Evolutionary conservation across 2,888 invertebrate species (phyloP).

Genomic region (Tetranychus truncatus): DNA sequence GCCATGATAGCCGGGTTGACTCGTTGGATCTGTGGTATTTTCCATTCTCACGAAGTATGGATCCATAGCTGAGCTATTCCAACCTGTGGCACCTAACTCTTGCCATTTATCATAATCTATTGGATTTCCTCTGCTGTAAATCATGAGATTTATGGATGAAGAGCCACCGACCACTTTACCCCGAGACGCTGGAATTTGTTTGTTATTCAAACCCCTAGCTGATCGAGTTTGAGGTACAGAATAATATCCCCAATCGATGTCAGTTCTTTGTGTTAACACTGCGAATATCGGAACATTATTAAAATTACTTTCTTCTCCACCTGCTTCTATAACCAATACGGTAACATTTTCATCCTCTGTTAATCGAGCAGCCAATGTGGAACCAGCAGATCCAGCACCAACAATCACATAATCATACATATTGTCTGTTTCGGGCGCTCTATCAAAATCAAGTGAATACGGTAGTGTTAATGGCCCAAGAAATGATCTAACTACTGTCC

Average conservation of each 20-base stretch:
- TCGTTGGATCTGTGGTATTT: conserved; percentile 8
- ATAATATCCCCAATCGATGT: conserved; percentile 72
- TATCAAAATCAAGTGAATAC: too few species aligned
- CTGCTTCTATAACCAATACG: conserved; percentile 28
- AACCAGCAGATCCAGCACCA: conserved; percentile 67
- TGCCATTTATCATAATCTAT: conserved; percentile 74
- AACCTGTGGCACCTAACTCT: conserved; percentile 60
- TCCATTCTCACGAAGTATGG: conserved; percentile 26
- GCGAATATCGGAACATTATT: conserved; percentile 28
- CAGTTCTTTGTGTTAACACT: conserved; percentile 25
- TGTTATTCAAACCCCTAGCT: conserved; percentile 21
- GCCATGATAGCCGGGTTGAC: background rate
- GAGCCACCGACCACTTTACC: conserved; percentile 42
- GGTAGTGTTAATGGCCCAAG: too few species aligned
- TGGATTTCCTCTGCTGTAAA: conserved; percentile 68
- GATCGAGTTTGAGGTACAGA: conserved; percentile 50
- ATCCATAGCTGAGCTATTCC: conserved; percentile 40
- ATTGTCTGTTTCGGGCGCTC: too few species aligned
- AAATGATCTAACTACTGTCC: too few species aligned
- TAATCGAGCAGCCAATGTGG: conserved; percentile 62
- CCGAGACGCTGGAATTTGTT: conserved; percentile 44
- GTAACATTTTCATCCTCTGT: conserved; percentile 27
- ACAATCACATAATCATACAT: conserved; percentile 32
- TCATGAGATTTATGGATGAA: conserved; percentile 68
- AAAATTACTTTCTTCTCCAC: conserved; percentile 28